phyloP scores from a whole-genome alignment of 2,113 vertebrate species.

The Boulengeromyrus knoepffleri region DNA sequence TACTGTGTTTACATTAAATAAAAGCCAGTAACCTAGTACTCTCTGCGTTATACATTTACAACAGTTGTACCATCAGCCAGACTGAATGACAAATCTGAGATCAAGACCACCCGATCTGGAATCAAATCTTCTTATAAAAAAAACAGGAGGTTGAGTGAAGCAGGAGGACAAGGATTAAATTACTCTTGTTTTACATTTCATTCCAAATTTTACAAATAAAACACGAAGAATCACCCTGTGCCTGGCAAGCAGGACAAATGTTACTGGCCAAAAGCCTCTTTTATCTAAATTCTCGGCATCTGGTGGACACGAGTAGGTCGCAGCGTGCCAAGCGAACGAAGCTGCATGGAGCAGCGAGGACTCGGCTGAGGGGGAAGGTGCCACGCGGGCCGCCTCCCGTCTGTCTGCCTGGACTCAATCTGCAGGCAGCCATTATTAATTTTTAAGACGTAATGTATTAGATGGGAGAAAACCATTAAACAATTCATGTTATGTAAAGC shows the following conservation, averaged over 20 bases:
- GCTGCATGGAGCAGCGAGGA: not conserved
- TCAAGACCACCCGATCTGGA: not conserved
- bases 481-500: not conserved
- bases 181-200: not conserved
- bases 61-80: not conserved
- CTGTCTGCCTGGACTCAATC: not conserved
- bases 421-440: not conserved
- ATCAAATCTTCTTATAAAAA: not conserved
- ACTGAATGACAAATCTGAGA: not conserved
- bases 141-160: not conserved
- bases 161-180: not conserved
- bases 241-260: not conserved
- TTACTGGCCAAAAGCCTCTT: not conserved
- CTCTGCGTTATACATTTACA: not conserved
- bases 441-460: not conserved
- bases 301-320: not conserved
- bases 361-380: not conserved
- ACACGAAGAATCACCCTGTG: not conserved
- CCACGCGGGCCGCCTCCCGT: not conserved
- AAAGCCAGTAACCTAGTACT: not conserved
- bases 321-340: not conserved
- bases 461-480: not conserved
- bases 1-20: not conserved
- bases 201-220: not conserved
- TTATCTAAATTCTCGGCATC: not conserved